Percentiles rank a stretch among this genome's conserved stretches.
Conservation (phyloP, 2,888 invertebrate species). For the Prenolepis imparis region DNA sequence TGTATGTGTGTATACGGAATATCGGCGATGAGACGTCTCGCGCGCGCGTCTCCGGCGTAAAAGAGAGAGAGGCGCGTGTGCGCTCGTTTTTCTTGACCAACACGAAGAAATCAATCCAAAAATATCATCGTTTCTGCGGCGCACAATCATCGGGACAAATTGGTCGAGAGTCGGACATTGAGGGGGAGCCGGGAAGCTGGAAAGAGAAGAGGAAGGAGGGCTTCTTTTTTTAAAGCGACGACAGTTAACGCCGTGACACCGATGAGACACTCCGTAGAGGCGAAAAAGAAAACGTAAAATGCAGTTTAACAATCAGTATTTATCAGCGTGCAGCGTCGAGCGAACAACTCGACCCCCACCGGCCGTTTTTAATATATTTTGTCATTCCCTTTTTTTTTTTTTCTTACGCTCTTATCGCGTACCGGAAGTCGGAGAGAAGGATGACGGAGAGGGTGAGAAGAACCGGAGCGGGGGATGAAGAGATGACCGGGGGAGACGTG, state of each 20-base stretch:
- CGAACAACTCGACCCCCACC: constrained; percentile 18
- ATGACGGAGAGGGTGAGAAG: constrained; percentile 56
- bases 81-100: constrained; percentile 26
- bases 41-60: constrained; percentile 36
- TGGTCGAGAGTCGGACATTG: constrained; percentile 42
- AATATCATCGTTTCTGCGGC: constrained; percentile 50
- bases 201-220: not conserved
- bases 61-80: constrained; percentile 23
- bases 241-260: constrained; percentile 55
- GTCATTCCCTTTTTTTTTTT: constrained; percentile 22
- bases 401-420: constrained; percentile 43
- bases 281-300: constrained; percentile 71
- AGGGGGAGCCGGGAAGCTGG: not conserved
- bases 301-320: constrained; percentile 70
- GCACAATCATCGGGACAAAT: constrained; percentile 37
- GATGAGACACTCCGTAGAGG: constrained; percentile 40
- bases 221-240: constrained; percentile 37
- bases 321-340: constrained; percentile 60
- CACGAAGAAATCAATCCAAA: constrained; percentile 56
- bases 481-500: not conserved
- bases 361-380: constrained; percentile 36
- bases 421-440: constrained; percentile 63
- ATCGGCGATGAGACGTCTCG: constrained; percentile 22
- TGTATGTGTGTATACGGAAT: constrained; percentile 36
- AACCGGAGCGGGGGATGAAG: not conserved